A percentile compares a stretch with the other conserved stretches of the same genome.
Evolutionary conservation across 2,797 vertebrate genomes (phyloP).

Genomic region (Hylomyscus alleni): DNA sequence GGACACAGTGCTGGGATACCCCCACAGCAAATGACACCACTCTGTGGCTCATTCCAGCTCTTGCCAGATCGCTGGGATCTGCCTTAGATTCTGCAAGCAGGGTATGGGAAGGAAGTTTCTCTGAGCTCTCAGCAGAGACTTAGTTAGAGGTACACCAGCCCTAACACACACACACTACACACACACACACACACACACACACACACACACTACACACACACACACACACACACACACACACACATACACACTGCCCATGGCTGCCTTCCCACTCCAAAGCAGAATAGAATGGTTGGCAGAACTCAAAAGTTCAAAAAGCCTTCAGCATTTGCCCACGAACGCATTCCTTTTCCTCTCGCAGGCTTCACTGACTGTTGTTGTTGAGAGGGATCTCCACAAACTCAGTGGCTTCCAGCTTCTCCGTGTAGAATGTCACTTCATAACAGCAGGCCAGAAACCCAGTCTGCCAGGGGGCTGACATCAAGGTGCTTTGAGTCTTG

Average conservation of each 20-base stretch:
- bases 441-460: not conserved
- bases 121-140: not conserved
- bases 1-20: not conserved
- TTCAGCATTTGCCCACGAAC: not conserved
- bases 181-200: not conserved
- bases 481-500: not conserved
- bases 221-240: not conserved
- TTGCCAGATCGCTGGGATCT: not conserved
- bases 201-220: not conserved
- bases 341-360: not conserved
- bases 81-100: not conserved
- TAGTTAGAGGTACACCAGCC: too few species aligned
- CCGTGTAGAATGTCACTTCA: not conserved
- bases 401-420: too few species aligned
- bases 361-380: not conserved
- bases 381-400: not conserved
- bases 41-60: not conserved
- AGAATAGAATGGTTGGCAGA: not conserved
- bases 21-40: not conserved
- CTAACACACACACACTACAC: not conserved
- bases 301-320: not conserved
- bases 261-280: not conserved
- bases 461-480: not conserved
- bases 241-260: too few species aligned
- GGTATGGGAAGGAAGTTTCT: too few species aligned